Conservation (phyloP, 2,797 vertebrate genomes). For the Anableps anableps region DNA sequence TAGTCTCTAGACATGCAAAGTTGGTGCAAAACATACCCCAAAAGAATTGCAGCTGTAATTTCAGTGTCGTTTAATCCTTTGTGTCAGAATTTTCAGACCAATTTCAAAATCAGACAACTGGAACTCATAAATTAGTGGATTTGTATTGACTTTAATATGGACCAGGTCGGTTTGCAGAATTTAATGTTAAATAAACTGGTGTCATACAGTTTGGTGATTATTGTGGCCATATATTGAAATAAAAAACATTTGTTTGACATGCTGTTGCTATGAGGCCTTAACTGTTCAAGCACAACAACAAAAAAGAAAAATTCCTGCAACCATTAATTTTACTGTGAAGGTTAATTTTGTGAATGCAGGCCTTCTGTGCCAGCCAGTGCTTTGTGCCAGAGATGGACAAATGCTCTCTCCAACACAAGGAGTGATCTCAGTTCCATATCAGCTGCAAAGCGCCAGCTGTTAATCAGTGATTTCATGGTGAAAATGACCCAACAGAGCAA, state of each 20-base stretch:
- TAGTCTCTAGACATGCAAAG: not conserved
- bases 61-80: not conserved
- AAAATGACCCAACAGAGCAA: constrained; percentile 47
- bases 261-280: not conserved
- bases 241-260: not conserved
- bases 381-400: constrained; percentile 1
- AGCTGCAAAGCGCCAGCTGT: constrained; percentile 21
- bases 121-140: not conserved
- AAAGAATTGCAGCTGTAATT: not conserved
- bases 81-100: not conserved
- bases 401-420: constrained; percentile 7
- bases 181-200: not conserved
- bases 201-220: too few relatives aligned
- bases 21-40: not conserved
- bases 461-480: constrained; percentile 38
- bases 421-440: constrained; percentile 2
- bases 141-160: not conserved
- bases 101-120: not conserved
- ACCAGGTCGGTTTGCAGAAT: not conserved
- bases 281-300: not conserved
- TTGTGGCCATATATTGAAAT: not conserved
- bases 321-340: not conserved
- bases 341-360: not conserved
- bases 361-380: not conserved
- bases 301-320: not conserved